These are phyloP conservation scores for Lobophora halterata DNA, from an alignment of 2,888 invertebrate species.

Conservation along the genomic window DNA sequence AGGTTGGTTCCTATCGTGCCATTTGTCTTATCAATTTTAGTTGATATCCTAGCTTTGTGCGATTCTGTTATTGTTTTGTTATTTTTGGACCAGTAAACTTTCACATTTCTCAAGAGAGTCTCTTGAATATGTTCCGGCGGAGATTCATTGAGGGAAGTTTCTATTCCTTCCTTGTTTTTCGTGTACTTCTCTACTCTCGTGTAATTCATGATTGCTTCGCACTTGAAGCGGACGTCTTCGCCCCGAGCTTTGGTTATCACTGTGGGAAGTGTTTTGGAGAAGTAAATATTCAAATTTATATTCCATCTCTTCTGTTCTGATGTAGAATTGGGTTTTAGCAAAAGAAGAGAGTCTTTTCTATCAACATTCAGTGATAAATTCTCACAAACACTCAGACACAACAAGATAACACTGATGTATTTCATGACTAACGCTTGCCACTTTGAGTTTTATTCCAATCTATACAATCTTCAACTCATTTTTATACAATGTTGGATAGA, in stretches of 20 bases:
- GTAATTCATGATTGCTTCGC: conserved; percentile 71
- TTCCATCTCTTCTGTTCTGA: conserved; percentile 69
- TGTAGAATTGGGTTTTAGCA: conserved; percentile 54
- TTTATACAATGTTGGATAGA: no score
- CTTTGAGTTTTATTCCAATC: no score
- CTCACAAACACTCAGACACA: conserved; percentile 57
- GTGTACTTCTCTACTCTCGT: conserved; percentile 66
- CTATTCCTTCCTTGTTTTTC: conserved; percentile 63
- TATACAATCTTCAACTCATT: no score
- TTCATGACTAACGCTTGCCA: conserved; percentile 73
- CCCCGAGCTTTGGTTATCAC: conserved; percentile 50
- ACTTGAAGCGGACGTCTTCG: conserved; percentile 61
- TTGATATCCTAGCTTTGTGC: conserved; percentile 51
- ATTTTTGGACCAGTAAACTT: conserved; percentile 70
- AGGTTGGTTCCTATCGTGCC: conserved; percentile 64
- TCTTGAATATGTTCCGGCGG: conserved; percentile 68
- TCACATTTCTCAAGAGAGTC: conserved; percentile 64
- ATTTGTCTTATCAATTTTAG: conserved; percentile 64
- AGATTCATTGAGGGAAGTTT: conserved; percentile 57
- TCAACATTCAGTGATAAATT: conserved; percentile 47
- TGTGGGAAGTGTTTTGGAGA: conserved; percentile 61
- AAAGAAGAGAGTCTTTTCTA: conserved; percentile 50
- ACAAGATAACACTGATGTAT: conserved; percentile 63
- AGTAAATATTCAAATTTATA: conserved; percentile 70
- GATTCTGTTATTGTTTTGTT: conserved; percentile 50